These are phyloP conservation scores for Pachycephus smyrnensis DNA, from an alignment of 2,888 invertebrate species.

Conservation along the genomic window DNA sequence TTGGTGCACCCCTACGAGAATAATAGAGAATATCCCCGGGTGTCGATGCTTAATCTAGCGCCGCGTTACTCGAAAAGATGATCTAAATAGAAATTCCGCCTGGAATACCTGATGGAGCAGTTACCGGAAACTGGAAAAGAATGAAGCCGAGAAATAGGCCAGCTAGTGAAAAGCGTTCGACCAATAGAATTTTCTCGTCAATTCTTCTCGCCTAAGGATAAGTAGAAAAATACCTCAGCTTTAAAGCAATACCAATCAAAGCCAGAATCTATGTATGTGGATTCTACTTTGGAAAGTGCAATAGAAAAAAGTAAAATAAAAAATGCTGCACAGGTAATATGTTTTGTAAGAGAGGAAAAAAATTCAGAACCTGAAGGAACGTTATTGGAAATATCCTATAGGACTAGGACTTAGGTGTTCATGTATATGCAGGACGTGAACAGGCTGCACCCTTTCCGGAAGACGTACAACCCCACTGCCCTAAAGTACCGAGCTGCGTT, in stretches of 20 bases:
- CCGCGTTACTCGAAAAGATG: not conserved
- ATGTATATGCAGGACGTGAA: not conserved
- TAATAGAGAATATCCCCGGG: not conserved
- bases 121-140: not conserved
- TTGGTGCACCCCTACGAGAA: not conserved
- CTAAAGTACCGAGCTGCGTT: not conserved
- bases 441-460: not conserved
- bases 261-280: not conserved
- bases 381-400: not conserved
- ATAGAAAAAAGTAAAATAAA: not conserved
- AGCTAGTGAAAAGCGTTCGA: not conserved
- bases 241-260: not conserved
- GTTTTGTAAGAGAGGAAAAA: not conserved
- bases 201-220: not conserved
- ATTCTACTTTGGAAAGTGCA: not conserved
- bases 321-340: not conserved
- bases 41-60: not conserved
- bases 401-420: not conserved
- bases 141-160: not conserved
- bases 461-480: not conserved
- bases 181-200: not conserved
- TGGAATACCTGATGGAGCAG: not conserved
- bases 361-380: not conserved
- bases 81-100: not conserved
- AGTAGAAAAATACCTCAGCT: not conserved